Evolutionary conservation across 2,797 vertebrate species (phyloP).

Genomic region (Acanthopagrus latus): DNA sequence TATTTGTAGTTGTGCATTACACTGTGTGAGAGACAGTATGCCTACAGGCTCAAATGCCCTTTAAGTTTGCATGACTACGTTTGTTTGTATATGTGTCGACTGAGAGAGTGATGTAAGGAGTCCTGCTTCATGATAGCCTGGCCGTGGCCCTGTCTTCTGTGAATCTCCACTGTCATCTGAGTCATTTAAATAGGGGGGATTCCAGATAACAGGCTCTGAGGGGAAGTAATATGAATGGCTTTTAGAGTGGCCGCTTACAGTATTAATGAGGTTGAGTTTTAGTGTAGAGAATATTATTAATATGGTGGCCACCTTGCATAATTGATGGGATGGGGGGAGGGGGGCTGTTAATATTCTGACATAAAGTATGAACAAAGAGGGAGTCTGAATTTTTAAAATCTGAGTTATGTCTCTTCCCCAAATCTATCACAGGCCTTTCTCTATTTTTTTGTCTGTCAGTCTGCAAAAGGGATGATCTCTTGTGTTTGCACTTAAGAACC

Average conservation of each 20-base stretch:
- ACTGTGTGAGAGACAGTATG: not conserved
- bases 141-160: slow-evolving; percentile 31
- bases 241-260: slow-evolving; percentile 76
- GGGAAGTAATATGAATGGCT: slow-evolving; percentile 73
- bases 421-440: not conserved
- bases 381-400: slow-evolving; percentile 15
- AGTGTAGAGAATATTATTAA: slow-evolving; percentile 69
- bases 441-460: not conserved
- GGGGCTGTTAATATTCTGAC: slow-evolving; percentile 49
- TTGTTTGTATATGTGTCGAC: slow-evolving; percentile 47
- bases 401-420: not conserved
- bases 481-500: slow-evolving; percentile 35
- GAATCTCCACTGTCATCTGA: slow-evolving; percentile 51
- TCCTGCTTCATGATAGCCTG: slow-evolving; percentile 42
- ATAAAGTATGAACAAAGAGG: slow-evolving; percentile 28
- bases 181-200: slow-evolving; percentile 39
- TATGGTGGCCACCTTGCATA: slow-evolving; percentile 68
- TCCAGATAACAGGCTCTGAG: slow-evolving; percentile 56
- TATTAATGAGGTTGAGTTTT: slow-evolving; percentile 75
- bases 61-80: slow-evolving; percentile 45
- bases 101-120: slow-evolving; percentile 45
- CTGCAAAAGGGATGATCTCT: slow-evolving; percentile 10
- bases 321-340: slow-evolving; percentile 50
- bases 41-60: slow-evolving; percentile 40
- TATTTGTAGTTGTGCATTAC: slow-evolving; percentile 10